Evolutionary conservation across 2,113 vertebrate genomes (phyloP).

Genomic region (Cavia aperea): DNA sequence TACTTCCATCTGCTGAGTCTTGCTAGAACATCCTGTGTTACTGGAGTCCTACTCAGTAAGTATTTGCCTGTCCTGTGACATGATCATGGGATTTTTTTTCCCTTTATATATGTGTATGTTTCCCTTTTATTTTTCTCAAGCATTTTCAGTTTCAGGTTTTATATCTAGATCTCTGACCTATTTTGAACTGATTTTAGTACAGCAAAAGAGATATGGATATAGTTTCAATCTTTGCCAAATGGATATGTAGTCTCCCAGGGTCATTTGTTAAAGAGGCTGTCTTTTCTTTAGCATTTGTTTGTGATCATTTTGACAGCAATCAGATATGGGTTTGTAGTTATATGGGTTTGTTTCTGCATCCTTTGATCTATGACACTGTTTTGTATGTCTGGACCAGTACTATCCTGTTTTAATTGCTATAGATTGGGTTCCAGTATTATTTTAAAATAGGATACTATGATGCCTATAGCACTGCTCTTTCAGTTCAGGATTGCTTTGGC

Average conservation of each 20-base stretch:
- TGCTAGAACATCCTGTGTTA: neutral
- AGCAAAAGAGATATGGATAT: neutral
- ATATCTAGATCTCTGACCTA: neutral
- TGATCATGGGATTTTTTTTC: neutral
- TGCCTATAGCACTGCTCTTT: neutral
- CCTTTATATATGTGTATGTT: neutral
- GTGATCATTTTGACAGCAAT: neutral
- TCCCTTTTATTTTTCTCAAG: neutral
- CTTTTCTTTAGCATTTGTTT: neutral
- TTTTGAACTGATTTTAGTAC: neutral
- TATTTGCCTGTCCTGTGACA: neutral
- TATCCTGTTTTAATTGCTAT: neutral
- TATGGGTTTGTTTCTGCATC: neutral
- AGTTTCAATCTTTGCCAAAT: neutral
- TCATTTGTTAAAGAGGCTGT: neutral
- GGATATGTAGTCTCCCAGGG: neutral
- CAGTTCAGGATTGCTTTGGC: neutral
- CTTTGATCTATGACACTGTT: neutral
- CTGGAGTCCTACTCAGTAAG: neutral
- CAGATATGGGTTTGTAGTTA: neutral
- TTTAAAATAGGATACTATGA: neutral
- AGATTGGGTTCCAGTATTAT: neutral
- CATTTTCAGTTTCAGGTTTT: neutral
- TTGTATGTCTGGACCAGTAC: neutral
- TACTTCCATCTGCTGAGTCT: neutral